Conservation (phyloP, 2,888 invertebrate genomes). For the Elysia crispata region DNA sequence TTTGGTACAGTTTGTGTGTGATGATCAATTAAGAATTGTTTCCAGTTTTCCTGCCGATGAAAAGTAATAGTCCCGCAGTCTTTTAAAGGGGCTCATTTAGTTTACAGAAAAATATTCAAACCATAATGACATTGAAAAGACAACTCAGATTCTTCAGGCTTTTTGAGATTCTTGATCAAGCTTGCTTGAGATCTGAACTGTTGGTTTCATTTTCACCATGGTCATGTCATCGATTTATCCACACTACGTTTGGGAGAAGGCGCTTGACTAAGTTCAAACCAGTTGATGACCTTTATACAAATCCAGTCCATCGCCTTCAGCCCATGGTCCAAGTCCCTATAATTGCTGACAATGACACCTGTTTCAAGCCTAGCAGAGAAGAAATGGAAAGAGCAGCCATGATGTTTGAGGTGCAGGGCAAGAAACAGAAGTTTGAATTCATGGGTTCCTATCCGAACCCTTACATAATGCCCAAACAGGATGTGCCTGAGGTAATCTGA, state of each 20-base stretch:
- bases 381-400: constrained; percentile 37
- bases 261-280: constrained; percentile 1
- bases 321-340: constrained; percentile 41
- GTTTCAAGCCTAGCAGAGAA: constrained; percentile 33
- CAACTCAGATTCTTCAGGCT: neutral
- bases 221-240: constrained; percentile 23
- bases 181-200: neutral
- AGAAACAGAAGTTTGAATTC: constrained; percentile 39
- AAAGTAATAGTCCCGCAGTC: too few relatives aligned
- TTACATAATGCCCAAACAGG: constrained; percentile 45
- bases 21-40: too few relatives aligned
- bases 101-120: too few relatives aligned
- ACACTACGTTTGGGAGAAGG: neutral
- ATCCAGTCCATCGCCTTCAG: constrained; percentile 46
- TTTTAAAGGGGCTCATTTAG: too few relatives aligned
- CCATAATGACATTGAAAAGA: too few relatives aligned
- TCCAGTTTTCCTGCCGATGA: too few relatives aligned
- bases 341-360: constrained; percentile 36
- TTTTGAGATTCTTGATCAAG: neutral
- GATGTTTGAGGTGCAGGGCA: constrained; percentile 36
- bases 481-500: constrained; percentile 41
- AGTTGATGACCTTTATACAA: constrained; percentile 39
- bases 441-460: constrained; percentile 43
- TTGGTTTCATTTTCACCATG: constrained; percentile 4
- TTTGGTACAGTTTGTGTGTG: too few relatives aligned